These are phyloP conservation scores for Crypturellus tataupa DNA, from an alignment of 2,797 vertebrate genomes.

Conservation along the genomic window DNA sequence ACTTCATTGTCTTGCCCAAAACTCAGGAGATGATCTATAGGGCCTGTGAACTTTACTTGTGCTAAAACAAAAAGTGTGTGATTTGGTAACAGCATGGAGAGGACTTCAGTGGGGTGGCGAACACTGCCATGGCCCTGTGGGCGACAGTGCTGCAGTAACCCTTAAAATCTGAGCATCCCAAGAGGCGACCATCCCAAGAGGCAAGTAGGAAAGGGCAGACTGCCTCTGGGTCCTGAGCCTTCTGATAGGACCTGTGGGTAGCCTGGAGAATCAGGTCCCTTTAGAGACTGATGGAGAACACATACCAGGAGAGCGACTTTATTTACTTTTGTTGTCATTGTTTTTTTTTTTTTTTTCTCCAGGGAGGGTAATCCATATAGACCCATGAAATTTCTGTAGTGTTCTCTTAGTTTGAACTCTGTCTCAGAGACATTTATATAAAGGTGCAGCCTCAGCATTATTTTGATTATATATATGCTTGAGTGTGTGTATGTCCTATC, in stretches of 20 bases:
- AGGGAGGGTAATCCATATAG: not conserved
- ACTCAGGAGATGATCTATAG: not conserved
- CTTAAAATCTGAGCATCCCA: not conserved
- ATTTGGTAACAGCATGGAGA: not conserved
- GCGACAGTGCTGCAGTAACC: not conserved
- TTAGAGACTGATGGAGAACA: not conserved
- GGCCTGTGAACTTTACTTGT: not conserved
- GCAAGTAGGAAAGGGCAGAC: not conserved
- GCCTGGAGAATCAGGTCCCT: not conserved
- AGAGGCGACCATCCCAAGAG: not conserved
- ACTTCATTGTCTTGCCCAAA: not conserved
- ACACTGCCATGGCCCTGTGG: fast-evolving
- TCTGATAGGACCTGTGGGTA: not conserved
- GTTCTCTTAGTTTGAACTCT: not conserved
- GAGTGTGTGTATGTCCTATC: conserved; percentile 16
- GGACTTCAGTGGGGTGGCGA: not conserved
- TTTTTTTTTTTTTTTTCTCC: fast-evolving
- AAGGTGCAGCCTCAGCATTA: conserved; percentile 26
- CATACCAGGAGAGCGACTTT: not conserved
- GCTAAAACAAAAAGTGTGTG: not conserved
- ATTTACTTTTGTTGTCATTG: not conserved
- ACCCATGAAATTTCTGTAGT: not conserved
- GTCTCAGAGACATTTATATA: not conserved
- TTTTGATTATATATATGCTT: not conserved
- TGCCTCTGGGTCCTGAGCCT: not conserved